Evolutionary conservation across 1,140 invertebrate genomes (phyloP), one percentile per base, ranked within the genome.

Genomic region (Pseudomyrmex gracilis): DNA sequence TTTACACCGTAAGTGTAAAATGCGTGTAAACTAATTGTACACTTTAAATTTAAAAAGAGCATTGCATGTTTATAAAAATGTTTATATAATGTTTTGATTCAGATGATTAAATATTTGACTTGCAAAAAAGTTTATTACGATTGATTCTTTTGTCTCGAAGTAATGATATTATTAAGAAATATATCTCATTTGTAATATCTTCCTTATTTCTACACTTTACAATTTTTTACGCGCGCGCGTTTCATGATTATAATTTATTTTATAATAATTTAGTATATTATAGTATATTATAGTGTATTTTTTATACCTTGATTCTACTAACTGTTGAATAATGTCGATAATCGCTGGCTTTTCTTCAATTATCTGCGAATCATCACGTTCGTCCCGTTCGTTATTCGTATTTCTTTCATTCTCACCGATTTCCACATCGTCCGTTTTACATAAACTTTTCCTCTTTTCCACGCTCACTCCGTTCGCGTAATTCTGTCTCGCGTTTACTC

Each of bases 271-370:
- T 34, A 73, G 5, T 24, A 9, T 70, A 22, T 2, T 63, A 43
- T 12, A 34, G 24, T 1, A 9, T 0, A 8, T 20, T 70, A 47
- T 53, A 10, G 1, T 20, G 1, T 15, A 67, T 73, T 74, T 34
- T 34, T 34, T 34, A 34, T 90, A 93, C 92, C 90, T 92, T 0
- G 91, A 92, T 47, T 84, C 85, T 22, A 93, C 92, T 68, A 93
- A 70, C 45, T 85, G 61, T 55, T 92, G 88, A 17, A 93, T 88
- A 20, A 93, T 85, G 8, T 89, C 73, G 12, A 74, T 68, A 1
- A 87, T 43, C 8, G 70, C 20, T 34, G 76, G 15, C n/a, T 84
- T 51, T n/a, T 87, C 73, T 73, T 20, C 43, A 66, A 58, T 5
- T 53, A 83, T 22, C 49, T 47, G 34, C 13, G 78, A 12, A 49